Percentiles rank a stretch among this genome's conserved stretches.
Conservation (phyloP, 1,140 invertebrate genomes). For the Ceratina japonica region DNA sequence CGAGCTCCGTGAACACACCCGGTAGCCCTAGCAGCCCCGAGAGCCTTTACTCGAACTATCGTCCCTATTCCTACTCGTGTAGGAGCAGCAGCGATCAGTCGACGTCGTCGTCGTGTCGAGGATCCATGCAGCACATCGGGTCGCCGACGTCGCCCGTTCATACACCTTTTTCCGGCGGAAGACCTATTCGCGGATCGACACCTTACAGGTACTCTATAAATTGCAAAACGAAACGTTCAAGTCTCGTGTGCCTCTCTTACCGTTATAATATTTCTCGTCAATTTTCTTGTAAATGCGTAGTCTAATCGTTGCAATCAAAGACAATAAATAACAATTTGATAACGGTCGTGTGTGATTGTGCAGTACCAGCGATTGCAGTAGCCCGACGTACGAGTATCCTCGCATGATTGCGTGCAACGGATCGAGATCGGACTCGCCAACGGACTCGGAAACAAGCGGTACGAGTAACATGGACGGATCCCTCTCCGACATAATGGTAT, state of each 20-base stretch:
- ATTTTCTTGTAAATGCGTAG: background rate
- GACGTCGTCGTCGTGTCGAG: constrained; percentile 60
- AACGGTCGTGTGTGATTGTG: constrained; percentile 3
- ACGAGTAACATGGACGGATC: constrained; percentile 82
- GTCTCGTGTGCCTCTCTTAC: too few species aligned
- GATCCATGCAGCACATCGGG: constrained; percentile 62
- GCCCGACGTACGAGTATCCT: constrained; percentile 79
- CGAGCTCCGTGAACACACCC: constrained; percentile 75
- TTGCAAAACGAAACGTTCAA: too few species aligned
- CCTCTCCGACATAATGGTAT: constrained; percentile 85
- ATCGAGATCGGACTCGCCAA: constrained; percentile 82
- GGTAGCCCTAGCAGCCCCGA: constrained; percentile 80
- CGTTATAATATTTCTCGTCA: too few species aligned
- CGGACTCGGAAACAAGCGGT: constrained; percentile 83
- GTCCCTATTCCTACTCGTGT: constrained; percentile 67
- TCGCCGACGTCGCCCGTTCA: constrained; percentile 63
- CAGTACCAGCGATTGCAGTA: constrained; percentile 78
- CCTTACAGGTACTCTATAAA: constrained; percentile 76
- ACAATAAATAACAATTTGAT: too few species aligned
- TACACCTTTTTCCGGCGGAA: constrained; percentile 69
- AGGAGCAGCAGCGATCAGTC: constrained; percentile 65
- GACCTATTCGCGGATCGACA: constrained; percentile 76
- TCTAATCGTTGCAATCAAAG: background rate
- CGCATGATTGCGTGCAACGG: constrained; percentile 75
- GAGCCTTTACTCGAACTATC: constrained; percentile 75